phyloP scores from a whole-genome alignment of 2,797 vertebrate genomes.

The Synanceia verrucosa region DNA sequence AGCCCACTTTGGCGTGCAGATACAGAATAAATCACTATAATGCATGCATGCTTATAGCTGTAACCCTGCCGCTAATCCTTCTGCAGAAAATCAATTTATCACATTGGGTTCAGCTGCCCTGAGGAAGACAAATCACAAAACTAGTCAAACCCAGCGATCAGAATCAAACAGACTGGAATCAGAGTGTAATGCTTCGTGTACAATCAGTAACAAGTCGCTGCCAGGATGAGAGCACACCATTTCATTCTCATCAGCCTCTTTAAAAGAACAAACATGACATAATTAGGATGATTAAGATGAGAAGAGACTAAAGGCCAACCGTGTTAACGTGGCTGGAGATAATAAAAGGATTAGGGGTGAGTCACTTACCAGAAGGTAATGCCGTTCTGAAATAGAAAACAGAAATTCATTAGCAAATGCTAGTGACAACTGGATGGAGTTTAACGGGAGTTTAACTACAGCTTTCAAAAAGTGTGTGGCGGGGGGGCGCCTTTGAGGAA shows the following conservation, averaged over 20 bases:
- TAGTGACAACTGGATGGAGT: conserved; percentile 44
- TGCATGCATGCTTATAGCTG: conserved; percentile 63
- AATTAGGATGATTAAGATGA: conserved; percentile 68
- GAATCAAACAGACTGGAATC: conserved; percentile 57
- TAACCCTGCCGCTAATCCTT: conserved; percentile 60
- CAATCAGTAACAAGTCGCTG: conserved; percentile 40
- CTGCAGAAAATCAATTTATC: conserved; percentile 70
- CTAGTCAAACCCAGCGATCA: conserved; percentile 50
- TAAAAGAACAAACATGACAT: conserved; percentile 57
- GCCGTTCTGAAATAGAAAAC: conserved; percentile 49
- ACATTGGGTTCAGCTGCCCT: conserved; percentile 53
- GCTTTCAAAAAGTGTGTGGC: no score
- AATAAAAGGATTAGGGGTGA: conserved; percentile 64
- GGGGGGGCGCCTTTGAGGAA: conserved; percentile 22
- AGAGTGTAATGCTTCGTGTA: conserved; percentile 19
- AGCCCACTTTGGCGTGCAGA: conserved; percentile 40
- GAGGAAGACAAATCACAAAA: conserved; percentile 61
- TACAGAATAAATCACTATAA: conserved; percentile 51
- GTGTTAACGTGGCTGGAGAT: conserved; percentile 57
- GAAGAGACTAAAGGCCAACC: conserved; percentile 60
- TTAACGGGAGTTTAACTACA: neutral
- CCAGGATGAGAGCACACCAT: conserved; percentile 28
- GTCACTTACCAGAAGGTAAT: conserved; percentile 55
- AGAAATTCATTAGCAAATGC: conserved; percentile 47
- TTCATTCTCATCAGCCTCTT: conserved; percentile 47